Conservation (phyloP, 2,797 vertebrate species). For the Lerista edwardsae region DNA sequence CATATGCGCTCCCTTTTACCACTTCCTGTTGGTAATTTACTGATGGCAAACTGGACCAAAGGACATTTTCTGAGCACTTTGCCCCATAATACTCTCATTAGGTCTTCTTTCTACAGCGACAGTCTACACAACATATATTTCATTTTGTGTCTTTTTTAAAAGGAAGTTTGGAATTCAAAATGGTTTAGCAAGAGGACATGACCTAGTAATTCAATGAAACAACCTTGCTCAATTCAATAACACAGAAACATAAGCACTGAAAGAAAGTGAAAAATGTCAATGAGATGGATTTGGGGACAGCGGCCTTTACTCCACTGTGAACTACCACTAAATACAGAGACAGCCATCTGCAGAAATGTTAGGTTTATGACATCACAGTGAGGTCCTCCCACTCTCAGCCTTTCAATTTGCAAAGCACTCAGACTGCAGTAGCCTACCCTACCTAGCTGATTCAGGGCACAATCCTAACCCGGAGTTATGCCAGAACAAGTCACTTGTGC, state of each 20-base stretch:
- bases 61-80: no score
- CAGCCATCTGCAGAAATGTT: no score
- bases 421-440: not conserved
- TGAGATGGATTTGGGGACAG: not conserved
- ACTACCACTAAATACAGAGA: not conserved
- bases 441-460: not conserved
- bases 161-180: not conserved
- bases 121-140: not conserved
- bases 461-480: no score
- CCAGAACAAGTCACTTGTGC: no score
- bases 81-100: no score
- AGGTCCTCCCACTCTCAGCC: not conserved
- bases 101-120: not conserved
- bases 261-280: not conserved
- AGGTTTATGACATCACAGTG: not conserved
- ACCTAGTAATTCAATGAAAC: not conserved
- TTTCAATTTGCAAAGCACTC: not conserved
- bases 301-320: not conserved
- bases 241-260: not conserved
- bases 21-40: no score
- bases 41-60: no score
- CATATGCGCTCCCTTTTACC: no score
- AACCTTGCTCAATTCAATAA: not conserved
- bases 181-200: not conserved
- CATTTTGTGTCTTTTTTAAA: not conserved